These are phyloP conservation scores for Spodoptera picta DNA, from an alignment of 2,888 invertebrate species.

Conservation along the genomic window DNA sequence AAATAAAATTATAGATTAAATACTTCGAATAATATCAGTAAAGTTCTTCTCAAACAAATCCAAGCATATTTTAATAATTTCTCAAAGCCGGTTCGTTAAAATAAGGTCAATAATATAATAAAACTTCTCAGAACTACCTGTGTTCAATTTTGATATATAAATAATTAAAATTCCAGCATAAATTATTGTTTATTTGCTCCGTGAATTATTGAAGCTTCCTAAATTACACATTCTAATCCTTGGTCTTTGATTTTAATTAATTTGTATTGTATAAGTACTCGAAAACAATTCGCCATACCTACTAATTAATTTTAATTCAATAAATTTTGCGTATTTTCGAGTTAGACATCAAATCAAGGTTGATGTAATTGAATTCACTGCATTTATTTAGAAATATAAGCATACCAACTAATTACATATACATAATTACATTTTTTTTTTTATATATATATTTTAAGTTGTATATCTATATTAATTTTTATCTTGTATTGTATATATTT, in stretches of 20 bases:
- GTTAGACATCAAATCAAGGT: neutral
- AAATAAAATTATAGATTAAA: too few relatives aligned
- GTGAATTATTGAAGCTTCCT: neutral
- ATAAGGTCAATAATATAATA: slow-evolving; percentile 3
- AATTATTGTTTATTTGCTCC: slow-evolving; percentile 1
- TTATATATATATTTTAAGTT: too few relatives aligned
- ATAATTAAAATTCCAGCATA: slow-evolving; percentile 2
- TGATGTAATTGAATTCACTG: too few relatives aligned
- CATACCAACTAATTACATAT: too few relatives aligned
- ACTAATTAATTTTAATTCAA: slow-evolving; percentile 12
- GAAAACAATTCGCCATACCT: slow-evolving; percentile 1
- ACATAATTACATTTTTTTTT: too few relatives aligned
- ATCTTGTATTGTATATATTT: too few relatives aligned
- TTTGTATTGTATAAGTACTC: slow-evolving; percentile 7
- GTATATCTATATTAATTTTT: too few relatives aligned
- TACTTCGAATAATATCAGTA: too few relatives aligned
- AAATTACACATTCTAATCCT: neutral
- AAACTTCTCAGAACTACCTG: slow-evolving; percentile 3
- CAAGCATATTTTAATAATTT: neutral
- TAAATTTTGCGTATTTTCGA: slow-evolving; percentile 1
- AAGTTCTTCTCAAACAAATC: too few relatives aligned
- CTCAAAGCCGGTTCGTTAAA: slow-evolving; percentile 1
- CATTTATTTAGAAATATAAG: too few relatives aligned
- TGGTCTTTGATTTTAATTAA: slow-evolving; percentile 12
- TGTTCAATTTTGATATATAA: slow-evolving; percentile 4